A percentile compares a stretch with the other conserved stretches of the same genome.
These are phyloP conservation scores for Cacoxenus indagator DNA, from an alignment of 2,888 invertebrate species.

Conservation along the genomic window DNA sequence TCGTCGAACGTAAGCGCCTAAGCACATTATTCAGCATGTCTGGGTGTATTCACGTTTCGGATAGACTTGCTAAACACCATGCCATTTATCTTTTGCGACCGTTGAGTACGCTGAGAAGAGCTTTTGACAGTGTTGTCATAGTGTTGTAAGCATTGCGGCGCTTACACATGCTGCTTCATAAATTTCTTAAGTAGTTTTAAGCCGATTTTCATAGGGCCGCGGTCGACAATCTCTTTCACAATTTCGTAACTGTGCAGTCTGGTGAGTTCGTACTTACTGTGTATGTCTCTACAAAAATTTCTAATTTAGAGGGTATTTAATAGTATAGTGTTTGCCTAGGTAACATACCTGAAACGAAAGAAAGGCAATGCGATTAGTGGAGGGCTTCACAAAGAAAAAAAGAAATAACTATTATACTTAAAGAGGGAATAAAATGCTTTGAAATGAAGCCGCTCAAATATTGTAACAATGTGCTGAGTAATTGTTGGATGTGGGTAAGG, in stretches of 20 bases:
- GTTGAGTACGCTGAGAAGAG: not conserved
- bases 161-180: slow-evolving; percentile 22
- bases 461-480: not conserved
- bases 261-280: no score
- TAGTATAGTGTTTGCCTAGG: slow-evolving; percentile 2
- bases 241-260: not conserved
- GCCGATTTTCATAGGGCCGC: slow-evolving; percentile 43
- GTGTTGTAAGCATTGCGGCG: slow-evolving; percentile 24
- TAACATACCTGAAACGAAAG: slow-evolving; percentile 9
- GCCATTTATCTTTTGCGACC: not conserved
- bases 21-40: slow-evolving; percentile 1
- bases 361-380: not conserved
- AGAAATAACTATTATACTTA: no score
- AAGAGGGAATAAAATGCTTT: not conserved
- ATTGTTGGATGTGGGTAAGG: not conserved
- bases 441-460: not conserved
- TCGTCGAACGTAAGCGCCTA: slow-evolving; percentile 15
- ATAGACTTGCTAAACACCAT: slow-evolving; percentile 1
- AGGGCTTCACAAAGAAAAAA: not conserved
- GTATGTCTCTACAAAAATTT: not conserved
- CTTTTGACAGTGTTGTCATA: slow-evolving; percentile 49
- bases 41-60: slow-evolving; percentile 31
- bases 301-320: not conserved
- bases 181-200: slow-evolving; percentile 46
- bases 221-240: not conserved